phyloP scores from a whole-genome alignment of 2,888 invertebrate genomes.

The Stenodema calcarata region DNA sequence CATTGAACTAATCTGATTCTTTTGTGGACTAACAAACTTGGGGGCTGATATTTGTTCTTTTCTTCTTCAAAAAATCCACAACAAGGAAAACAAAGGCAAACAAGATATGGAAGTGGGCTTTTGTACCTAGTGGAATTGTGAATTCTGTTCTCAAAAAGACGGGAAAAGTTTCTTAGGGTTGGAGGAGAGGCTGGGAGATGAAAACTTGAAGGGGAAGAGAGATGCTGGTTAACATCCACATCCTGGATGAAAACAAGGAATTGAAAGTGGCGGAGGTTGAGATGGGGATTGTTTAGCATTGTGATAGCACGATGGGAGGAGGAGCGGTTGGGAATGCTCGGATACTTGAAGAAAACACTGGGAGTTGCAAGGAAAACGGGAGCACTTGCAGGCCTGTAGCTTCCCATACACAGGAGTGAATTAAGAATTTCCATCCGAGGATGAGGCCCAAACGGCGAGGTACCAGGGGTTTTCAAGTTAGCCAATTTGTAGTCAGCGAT shows the following conservation, averaged over 20 bases:
- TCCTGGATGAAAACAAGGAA: constrained; percentile 14
- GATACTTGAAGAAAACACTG: constrained; percentile 1
- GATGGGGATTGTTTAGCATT: constrained; percentile 20
- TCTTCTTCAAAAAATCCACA: not conserved
- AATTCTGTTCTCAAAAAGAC: not conserved
- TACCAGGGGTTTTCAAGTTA: constrained; percentile 31
- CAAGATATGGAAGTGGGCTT: not conserved
- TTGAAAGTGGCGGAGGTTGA: not conserved
- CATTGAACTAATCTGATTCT: not conserved
- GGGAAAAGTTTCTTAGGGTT: not conserved
- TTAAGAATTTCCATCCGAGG: constrained; percentile 44
- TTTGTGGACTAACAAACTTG: not conserved
- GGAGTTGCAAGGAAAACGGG: constrained; percentile 1
- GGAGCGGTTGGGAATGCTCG: not conserved
- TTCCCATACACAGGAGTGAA: constrained; percentile 21
- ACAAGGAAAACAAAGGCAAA: not conserved
- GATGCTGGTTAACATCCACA: constrained; percentile 8
- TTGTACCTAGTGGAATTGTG: not conserved
- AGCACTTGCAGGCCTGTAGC: constrained; percentile 27
- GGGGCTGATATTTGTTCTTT: not conserved
- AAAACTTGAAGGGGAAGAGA: not conserved
- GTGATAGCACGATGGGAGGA: not conserved
- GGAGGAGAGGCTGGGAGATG: not conserved
- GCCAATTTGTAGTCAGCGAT: constrained; percentile 50
- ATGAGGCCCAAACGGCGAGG: constrained; percentile 4